phyloP scores from a whole-genome alignment of 2,888 invertebrate species.

The Cephalotes varians region DNA sequence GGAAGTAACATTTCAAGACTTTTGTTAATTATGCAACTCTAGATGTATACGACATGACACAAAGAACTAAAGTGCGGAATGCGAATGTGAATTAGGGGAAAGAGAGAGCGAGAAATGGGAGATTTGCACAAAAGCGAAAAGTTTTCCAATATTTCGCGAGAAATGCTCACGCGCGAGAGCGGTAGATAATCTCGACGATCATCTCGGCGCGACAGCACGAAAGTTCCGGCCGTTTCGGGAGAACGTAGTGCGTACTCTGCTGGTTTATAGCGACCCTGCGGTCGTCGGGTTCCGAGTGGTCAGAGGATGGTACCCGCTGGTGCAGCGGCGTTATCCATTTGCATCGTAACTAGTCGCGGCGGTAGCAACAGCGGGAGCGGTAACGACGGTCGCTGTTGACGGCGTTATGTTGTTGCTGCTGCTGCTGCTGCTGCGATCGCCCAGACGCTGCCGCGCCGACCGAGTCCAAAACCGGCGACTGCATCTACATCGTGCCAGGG shows the following conservation, averaged over 20 bases:
- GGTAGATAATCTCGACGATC: slow-evolving; percentile 49
- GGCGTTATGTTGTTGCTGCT: slow-evolving; percentile 38
- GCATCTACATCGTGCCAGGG: slow-evolving; percentile 76
- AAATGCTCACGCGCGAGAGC: slow-evolving; percentile 16
- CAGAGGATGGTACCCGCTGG: slow-evolving; percentile 44
- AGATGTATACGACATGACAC: background rate
- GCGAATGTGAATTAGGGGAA: background rate
- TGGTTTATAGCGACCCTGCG: slow-evolving; percentile 77
- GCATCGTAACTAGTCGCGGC: slow-evolving; percentile 68
- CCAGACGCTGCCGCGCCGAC: slow-evolving; percentile 63
- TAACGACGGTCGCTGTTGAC: slow-evolving; percentile 65
- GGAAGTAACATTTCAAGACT: background rate
- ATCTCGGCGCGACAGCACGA: slow-evolving; percentile 63
- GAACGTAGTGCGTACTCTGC: slow-evolving; percentile 63
- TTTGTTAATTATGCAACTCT: background rate
- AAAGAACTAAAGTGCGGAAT: background rate
- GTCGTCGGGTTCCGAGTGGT: slow-evolving; percentile 71
- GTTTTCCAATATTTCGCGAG: slow-evolving; percentile 40
- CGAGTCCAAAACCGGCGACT: slow-evolving; percentile 63
- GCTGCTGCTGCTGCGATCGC: slow-evolving; percentile 53
- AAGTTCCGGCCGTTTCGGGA: slow-evolving; percentile 64
- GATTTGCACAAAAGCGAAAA: slow-evolving; percentile 33
- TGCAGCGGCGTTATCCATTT: slow-evolving; percentile 64
- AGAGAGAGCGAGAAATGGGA: slow-evolving; percentile 22
- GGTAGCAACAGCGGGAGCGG: slow-evolving; percentile 52